These are phyloP conservation scores for Drosophila nigrodunni DNA, from an alignment of 1,140 invertebrate species.

Conservation along the genomic window DNA sequence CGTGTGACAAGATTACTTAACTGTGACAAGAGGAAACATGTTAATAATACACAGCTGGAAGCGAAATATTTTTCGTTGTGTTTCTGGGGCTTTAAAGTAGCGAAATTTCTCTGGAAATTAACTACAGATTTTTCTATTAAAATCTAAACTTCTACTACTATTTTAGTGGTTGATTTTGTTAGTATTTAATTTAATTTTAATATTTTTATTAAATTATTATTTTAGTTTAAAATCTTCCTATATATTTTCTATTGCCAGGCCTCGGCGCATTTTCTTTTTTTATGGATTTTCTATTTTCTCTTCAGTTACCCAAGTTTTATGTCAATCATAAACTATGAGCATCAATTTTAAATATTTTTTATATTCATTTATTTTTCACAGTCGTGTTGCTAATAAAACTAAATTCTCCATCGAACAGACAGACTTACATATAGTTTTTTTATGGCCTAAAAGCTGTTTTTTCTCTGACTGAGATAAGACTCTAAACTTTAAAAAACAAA, in stretches of 20 bases:
- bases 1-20: slow-evolving; percentile 57
- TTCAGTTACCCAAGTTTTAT: slow-evolving; percentile 14
- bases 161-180: too few relatives aligned
- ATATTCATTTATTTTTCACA: slow-evolving; percentile 19
- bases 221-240: background rate
- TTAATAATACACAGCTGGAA: slow-evolving; percentile 13
- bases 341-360: slow-evolving; percentile 11
- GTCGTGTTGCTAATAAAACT: slow-evolving; percentile 3
- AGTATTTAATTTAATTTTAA: too few relatives aligned
- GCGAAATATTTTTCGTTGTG: background rate
- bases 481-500: background rate
- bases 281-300: background rate
- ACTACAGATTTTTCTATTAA: too few relatives aligned
- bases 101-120: too few relatives aligned
- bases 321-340: slow-evolving; percentile 14
- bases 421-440: slow-evolving; percentile 7
- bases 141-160: too few relatives aligned
- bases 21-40: slow-evolving; percentile 1
- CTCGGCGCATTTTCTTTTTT: background rate
- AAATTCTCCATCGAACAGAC: slow-evolving; percentile 3
- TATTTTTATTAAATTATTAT: too few relatives aligned
- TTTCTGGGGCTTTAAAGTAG: too few relatives aligned
- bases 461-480: slow-evolving; percentile 4
- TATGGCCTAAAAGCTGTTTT: slow-evolving; percentile 1
- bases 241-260: background rate